Percentiles rank a stretch among this genome's conserved stretches.
phyloP scores from a whole-genome alignment of 2,797 vertebrate genomes.

The Poeciliopsis paucimaculata region DNA sequence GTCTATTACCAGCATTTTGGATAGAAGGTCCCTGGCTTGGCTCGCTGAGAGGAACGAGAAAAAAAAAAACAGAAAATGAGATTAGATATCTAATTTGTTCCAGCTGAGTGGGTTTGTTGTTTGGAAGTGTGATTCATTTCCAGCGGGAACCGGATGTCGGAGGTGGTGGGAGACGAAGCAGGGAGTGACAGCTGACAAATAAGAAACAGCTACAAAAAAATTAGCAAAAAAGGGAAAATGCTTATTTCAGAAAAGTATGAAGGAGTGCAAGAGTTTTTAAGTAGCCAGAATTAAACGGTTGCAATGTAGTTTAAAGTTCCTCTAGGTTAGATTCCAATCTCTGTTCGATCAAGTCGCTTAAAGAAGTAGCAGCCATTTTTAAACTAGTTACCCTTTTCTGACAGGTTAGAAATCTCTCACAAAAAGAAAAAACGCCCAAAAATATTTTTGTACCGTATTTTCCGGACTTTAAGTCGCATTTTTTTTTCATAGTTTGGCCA shows the following conservation, averaged over 20 bases:
- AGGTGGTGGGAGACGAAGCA: not conserved
- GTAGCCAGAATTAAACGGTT: not conserved
- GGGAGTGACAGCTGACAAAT: not conserved
- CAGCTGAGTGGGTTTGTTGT: not conserved
- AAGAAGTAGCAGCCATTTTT: not conserved
- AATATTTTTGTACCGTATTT: not conserved
- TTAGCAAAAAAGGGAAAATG: not conserved
- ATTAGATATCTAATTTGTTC: slow-evolving; percentile 8
- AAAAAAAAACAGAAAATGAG: not conserved
- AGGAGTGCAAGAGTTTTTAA: not conserved
- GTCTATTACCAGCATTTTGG: slow-evolving; percentile 99
- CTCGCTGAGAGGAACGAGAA: slow-evolving; percentile 84
- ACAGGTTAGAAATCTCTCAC: not conserved
- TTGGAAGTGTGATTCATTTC: slow-evolving; percentile 15
- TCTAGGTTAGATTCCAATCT: not conserved
- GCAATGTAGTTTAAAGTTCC: not conserved
- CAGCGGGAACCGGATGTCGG: slow-evolving; percentile 4
- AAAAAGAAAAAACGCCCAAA: too few species aligned
- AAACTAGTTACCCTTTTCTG: not conserved
- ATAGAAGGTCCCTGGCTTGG: slow-evolving; percentile 96
- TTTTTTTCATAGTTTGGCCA: too few species aligned
- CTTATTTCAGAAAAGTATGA: not conserved
- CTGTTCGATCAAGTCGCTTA: not conserved
- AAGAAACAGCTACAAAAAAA: not conserved
- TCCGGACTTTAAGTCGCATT: too few species aligned